phyloP scores from a whole-genome alignment of 2,797 vertebrate species.

The Pipistrellus pygmaeus region DNA sequence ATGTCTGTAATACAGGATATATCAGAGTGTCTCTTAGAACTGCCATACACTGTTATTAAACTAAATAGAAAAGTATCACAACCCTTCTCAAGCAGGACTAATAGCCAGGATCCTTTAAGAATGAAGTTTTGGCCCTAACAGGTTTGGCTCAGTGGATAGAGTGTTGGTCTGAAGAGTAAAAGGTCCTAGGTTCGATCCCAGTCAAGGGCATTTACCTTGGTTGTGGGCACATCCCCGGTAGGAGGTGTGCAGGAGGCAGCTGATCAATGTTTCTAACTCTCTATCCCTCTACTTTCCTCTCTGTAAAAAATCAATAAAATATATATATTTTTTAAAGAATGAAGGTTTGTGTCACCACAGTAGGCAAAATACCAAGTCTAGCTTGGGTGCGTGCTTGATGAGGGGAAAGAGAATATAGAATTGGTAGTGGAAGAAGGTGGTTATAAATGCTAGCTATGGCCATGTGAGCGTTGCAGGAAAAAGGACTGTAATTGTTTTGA shows the following conservation, averaged over 20 bases:
- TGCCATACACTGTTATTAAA: not conserved
- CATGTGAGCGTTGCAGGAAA: not conserved
- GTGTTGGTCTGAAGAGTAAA: no score
- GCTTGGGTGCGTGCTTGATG: not conserved
- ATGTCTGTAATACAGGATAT: not conserved
- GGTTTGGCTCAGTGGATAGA: no score
- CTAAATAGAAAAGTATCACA: not conserved
- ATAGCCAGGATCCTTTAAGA: not conserved
- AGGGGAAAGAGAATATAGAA: not conserved
- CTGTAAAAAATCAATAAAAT: no score
- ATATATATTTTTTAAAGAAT: no score
- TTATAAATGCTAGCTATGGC: not conserved
- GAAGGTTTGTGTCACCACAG: not conserved
- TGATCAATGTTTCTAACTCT: no score
- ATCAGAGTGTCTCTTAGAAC: not conserved
- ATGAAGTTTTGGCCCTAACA: not conserved
- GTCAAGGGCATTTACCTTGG: no score
- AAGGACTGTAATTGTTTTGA: not conserved
- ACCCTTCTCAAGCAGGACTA: not conserved
- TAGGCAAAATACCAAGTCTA: not conserved
- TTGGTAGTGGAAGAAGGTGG: not conserved
- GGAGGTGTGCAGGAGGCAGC: no score
- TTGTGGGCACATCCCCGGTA: no score
- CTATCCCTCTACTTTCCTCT: no score
- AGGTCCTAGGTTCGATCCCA: no score